Evolutionary conservation across 2,113 vertebrate genomes (phyloP), one percentile per base, ranked within the genome.

Genomic region (Andinoacara biseriatus): DNA sequence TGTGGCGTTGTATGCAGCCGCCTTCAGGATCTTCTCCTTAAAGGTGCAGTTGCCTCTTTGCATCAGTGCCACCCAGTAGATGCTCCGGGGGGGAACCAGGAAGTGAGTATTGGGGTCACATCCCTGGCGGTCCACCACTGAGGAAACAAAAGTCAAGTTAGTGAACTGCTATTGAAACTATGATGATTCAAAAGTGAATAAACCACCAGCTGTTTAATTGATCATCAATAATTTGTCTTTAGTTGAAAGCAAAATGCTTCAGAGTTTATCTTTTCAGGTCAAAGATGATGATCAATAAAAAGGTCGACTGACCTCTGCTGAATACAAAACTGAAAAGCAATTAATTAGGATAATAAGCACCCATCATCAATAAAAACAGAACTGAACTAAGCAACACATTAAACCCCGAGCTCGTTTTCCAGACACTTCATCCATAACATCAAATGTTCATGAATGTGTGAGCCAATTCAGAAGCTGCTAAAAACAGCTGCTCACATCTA

Each of bases 31-130:
- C 94, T 99, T 99, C 95, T 99, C 98, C 83, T 95, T 97, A 84
- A 99, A 99, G 0, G 97, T 99, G 86, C 98, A 99, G 90, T 99
- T 99, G 52, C 98, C 98, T 84, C 98, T 94, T 92, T 99, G 98
- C 22, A 99, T 93, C 80, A 99, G 94, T 79, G 98, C 98, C 62
- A 99, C 97, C 98, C 98, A 99, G 88, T 98, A 97, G 89, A 96
- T 96, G 58, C 94, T 96, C 74, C 97, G 97, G 0, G 97, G 96
- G 26, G 98, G 98, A 26, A 98, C 95, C 14, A 95, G 93, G 93
- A 99, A 99, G 5, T 97, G 97, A 0, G 98, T 99, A 77, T 95
- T 95, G 61, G 97, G 96, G 92, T 98, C 97, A 69, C 98, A 99
- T 92, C 98, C 98, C 94, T 97, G 96, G 35, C 97, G 97, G 95